These are phyloP conservation scores for Portevinia maculata DNA, from an alignment of 2,888 invertebrate genomes.

Conservation along the genomic window DNA sequence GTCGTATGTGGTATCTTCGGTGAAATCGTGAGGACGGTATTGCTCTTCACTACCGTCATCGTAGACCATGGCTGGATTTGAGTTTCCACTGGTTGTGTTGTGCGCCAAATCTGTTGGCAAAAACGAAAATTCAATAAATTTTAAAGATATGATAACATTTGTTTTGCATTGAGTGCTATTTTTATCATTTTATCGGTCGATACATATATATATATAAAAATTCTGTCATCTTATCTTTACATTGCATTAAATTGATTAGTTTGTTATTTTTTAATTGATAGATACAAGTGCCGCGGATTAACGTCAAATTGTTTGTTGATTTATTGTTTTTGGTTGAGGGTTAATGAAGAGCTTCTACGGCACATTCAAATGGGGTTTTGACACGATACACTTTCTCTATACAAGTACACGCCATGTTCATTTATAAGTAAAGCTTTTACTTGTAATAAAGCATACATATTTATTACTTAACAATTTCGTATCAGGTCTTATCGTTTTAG, in stretches of 20 bases:
- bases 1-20: conserved; percentile 27
- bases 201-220: conserved; percentile 11
- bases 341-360: too few relatives aligned
- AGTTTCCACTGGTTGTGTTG: conserved; percentile 76
- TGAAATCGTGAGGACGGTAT: conserved; percentile 77
- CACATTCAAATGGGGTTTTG: too few relatives aligned
- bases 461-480: too few relatives aligned
- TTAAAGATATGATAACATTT: too few relatives aligned
- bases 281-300: not conserved
- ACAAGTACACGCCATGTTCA: too few relatives aligned
- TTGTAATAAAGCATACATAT: too few relatives aligned
- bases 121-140: not conserved
- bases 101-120: conserved; percentile 77
- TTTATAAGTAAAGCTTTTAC: too few relatives aligned
- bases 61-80: conserved; percentile 77
- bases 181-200: not conserved
- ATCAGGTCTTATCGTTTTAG: too few relatives aligned
- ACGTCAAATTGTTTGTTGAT: not conserved
- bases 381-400: too few relatives aligned
- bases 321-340: conserved; percentile 8
- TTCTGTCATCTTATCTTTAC: conserved; percentile 14
- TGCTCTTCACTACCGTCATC: conserved; percentile 78
- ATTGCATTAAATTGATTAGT: conserved; percentile 29
- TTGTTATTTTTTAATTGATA: conserved; percentile 15
- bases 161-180: not conserved